These are phyloP conservation scores for Scopus umbretta DNA, from an alignment of 2,113 vertebrate genomes.

Conservation along the genomic window DNA sequence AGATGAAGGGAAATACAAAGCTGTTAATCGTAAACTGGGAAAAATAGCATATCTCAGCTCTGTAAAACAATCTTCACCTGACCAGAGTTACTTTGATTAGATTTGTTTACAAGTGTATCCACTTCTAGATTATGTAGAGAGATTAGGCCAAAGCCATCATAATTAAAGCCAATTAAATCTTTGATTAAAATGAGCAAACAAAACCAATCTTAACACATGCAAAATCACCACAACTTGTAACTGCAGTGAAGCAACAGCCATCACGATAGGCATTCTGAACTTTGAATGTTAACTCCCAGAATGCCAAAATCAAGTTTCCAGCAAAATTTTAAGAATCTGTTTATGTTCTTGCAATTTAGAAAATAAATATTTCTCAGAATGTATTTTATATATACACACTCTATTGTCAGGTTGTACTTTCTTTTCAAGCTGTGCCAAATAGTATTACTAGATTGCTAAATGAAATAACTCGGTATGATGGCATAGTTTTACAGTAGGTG, in stretches of 20 bases:
- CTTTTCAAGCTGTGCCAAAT: not conserved
- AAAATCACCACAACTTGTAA: not conserved
- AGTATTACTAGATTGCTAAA: not conserved
- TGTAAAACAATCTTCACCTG: not conserved
- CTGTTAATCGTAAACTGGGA: not conserved
- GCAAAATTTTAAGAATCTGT: not conserved
- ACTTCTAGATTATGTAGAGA: constrained; percentile 31
- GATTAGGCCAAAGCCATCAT: not conserved
- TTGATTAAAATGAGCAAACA: not conserved
- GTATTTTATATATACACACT: not conserved
- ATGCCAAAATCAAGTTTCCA: not conserved
- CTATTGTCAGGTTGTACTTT: not conserved
- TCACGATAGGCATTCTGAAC: not conserved
- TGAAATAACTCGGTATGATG: not conserved
- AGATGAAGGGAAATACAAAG: not conserved
- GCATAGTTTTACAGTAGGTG: not conserved
- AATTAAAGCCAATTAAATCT: not conserved
- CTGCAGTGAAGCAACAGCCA: not conserved
- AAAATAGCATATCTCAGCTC: not conserved
- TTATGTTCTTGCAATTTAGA: not conserved
- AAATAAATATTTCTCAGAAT: not conserved
- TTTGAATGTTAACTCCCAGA: not conserved
- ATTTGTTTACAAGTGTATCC: not conserved
- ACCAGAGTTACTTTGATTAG: not conserved
- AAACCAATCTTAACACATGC: not conserved